Base-by-base conservation (phyloP, 2,888 invertebrate genomes). In the Drosophila leonis region DNA sequence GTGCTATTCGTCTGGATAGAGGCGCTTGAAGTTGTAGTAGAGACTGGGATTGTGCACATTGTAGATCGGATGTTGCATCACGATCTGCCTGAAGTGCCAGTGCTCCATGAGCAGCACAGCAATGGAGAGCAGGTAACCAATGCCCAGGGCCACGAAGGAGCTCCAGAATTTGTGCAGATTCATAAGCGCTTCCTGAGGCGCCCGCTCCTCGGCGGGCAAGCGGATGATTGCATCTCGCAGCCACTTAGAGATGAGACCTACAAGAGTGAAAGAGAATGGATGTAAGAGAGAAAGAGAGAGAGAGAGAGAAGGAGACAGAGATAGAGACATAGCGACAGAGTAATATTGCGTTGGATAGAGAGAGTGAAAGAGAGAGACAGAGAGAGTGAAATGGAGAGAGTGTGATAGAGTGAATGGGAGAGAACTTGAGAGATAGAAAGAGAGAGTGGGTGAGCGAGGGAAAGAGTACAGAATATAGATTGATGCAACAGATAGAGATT, bases 191-290 rank as follows among this genome's bases (percentile, higher is more conserved):
- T 96, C 96, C n/a, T 94, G 93, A 62, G 95, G 94, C 1, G 94
- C 93, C 49, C 94, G 94, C 83, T 95, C 95, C 84, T 95, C 95
- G 0, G 94, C 93, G 3, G 95, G 94, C 57, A 93, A 91, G 56
- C 94, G 93, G 62, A 94, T 93, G 94, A 96, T 96, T 0, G 95
- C 95, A 90, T 97, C 97, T 68, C 95, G 95, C 2, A 96, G 91
- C 97, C 97, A 97, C 90, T 97, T 97, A 67, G 95, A 94, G 0
- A 97, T 94, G 7, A 97, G 93, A 13, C 97, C 97, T 27, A 95
- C 3, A 15, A 18, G 27, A 0, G 33, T 4, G 42, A 41, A 0
- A 33, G 42, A n/a, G 18, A 10, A n/a, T n/a, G 27, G 31, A 0
- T 29, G 15, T 7, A 20, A 1, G 31, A 9, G 12, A 29, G 1